A percentile compares a stretch with the other conserved stretches of the same genome.
Conservation (phyloP, 2,888 invertebrate species). For the Dryocosmus kuriphilus region DNA sequence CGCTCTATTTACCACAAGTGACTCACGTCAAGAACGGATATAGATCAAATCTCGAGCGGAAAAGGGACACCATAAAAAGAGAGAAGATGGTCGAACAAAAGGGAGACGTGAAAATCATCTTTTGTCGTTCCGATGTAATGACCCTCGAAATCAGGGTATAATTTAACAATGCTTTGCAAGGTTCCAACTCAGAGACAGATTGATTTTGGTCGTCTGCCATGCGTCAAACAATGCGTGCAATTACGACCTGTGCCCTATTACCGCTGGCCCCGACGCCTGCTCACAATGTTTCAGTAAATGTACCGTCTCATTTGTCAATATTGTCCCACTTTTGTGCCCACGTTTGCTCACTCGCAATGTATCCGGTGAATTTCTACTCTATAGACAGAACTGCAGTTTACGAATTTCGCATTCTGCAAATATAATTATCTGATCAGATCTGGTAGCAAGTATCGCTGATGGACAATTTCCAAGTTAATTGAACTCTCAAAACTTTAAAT, state of each 20-base stretch:
- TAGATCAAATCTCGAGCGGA: conserved; percentile 49
- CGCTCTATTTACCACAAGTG: conserved; percentile 65
- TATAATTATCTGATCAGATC: neutral
- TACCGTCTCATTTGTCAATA: conserved; percentile 76
- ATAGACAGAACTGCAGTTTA: neutral
- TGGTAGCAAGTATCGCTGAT: neutral
- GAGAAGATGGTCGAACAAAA: conserved; percentile 44
- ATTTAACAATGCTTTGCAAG: neutral
- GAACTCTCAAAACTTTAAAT: conserved; percentile 8
- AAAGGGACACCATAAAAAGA: conserved; percentile 54
- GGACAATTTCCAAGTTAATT: neutral
- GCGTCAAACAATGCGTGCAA: conserved; percentile 76
- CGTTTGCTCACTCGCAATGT: conserved; percentile 44
- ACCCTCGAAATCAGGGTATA: conserved; percentile 46
- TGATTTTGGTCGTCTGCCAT: conserved; percentile 62
- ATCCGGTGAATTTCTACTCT: neutral
- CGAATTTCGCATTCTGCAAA: neutral
- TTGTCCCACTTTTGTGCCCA: conserved; percentile 74
- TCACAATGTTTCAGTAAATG: conserved; percentile 72
- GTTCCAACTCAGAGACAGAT: conserved; percentile 7
- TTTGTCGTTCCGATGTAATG: conserved; percentile 51
- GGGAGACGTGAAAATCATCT: conserved; percentile 63
- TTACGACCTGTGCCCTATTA: conserved; percentile 72
- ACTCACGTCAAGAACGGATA: conserved; percentile 58
- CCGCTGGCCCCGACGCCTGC: no score